A percentile compares a stretch with the other conserved stretches of the same genome.
Conservation (phyloP, 2,797 vertebrate genomes). For the Rhynchotus rufescens region DNA sequence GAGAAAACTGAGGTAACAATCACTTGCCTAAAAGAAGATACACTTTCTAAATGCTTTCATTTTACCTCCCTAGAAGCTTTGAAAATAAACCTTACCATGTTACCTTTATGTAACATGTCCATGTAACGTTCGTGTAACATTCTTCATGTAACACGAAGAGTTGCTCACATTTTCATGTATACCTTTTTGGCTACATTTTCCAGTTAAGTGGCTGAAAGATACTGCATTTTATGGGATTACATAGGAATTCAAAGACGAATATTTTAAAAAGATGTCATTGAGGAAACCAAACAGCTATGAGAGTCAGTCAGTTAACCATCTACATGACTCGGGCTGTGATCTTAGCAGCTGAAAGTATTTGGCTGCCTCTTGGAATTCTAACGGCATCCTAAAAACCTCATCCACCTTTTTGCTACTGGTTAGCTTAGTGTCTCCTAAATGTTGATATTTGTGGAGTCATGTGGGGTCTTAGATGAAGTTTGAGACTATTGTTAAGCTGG, state of each 20-base stretch:
- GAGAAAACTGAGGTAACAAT: not conserved
- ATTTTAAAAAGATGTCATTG: not conserved
- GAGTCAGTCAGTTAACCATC: not conserved
- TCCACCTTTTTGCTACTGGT: not conserved
- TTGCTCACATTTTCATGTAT: not conserved
- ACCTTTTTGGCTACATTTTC: not conserved
- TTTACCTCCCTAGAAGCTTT: not conserved
- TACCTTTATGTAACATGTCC: not conserved
- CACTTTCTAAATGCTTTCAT: not conserved
- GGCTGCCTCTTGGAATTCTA: not conserved
- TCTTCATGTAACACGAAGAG: not conserved
- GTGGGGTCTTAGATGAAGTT: rapidly evolving
- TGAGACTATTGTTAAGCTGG: not conserved
- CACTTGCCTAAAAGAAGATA: not conserved
- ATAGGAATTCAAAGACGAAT: not conserved
- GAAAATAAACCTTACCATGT: not conserved
- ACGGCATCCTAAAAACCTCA: not conserved
- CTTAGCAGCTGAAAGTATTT: not conserved
- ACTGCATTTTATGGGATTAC: not conserved
- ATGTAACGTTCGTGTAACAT: not conserved
- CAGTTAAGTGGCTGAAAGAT: not conserved
- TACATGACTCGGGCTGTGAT: not conserved
- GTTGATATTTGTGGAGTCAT: not conserved
- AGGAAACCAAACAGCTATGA: not conserved
- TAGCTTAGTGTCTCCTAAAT: not conserved